Conservation (phyloP, 2,797 vertebrate species). For the Danio jaintianensis region DNA sequence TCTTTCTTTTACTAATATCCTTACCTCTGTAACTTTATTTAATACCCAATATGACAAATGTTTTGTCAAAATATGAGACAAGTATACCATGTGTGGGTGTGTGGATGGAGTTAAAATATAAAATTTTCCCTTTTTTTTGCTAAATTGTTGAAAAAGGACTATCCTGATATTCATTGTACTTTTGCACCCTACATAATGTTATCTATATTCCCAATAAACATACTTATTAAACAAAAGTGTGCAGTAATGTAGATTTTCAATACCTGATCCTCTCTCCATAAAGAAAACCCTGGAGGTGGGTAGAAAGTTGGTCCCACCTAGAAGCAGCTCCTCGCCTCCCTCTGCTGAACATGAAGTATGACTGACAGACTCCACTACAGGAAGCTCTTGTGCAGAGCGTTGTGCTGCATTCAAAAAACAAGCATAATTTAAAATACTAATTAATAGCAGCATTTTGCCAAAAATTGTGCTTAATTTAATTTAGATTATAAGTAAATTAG, state of each 20-base stretch:
- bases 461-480: neutral
- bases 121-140: too few relatives aligned
- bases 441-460: neutral
- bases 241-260: neutral
- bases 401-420: conserved; percentile 79
- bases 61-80: too few relatives aligned
- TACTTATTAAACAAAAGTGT: neutral
- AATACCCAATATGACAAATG: too few relatives aligned
- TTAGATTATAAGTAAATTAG: neutral
- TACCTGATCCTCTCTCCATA: conserved; percentile 89
- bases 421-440: neutral
- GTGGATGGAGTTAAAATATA: too few relatives aligned
- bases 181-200: too few relatives aligned
- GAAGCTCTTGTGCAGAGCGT: conserved; percentile 93
- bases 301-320: conserved; percentile 89
- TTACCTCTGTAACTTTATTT: too few relatives aligned
- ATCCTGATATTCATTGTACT: too few relatives aligned
- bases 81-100: too few relatives aligned
- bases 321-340: conserved; percentile 87
- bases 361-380: conserved; percentile 88
- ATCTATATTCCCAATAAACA: too few relatives aligned
- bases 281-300: conserved; percentile 90
- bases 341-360: conserved; percentile 86
- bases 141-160: too few relatives aligned
- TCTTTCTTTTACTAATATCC: too few relatives aligned